These are phyloP conservation scores for Drosophila diplacantha DNA, from an alignment of 2,888 invertebrate genomes.

Conservation along the genomic window DNA sequence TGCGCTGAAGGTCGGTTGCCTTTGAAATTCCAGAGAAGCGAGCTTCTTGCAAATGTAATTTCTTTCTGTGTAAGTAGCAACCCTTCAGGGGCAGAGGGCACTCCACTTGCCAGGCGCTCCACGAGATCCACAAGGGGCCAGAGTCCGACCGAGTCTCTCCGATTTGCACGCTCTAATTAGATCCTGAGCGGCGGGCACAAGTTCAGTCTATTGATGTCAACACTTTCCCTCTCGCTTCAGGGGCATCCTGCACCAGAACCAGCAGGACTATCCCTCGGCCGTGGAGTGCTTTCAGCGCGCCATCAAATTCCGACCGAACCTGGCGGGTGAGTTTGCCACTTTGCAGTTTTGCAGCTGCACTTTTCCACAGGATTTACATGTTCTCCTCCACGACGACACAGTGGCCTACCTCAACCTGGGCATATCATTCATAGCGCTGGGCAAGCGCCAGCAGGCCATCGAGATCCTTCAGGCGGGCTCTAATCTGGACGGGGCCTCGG, in stretches of 20 bases:
- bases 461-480: conserved; percentile 89
- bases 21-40: background rate
- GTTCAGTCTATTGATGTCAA: conserved; percentile 63
- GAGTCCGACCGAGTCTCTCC: conserved; percentile 11
- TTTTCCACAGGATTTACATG: background rate
- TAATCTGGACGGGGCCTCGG: conserved; percentile 87
- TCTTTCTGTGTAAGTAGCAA: conserved; percentile 14
- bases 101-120: conserved; percentile 46
- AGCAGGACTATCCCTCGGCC: conserved; percentile 91
- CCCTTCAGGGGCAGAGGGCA: conserved; percentile 7
- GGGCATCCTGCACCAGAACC: conserved; percentile 93
- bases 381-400: conserved; percentile 79
- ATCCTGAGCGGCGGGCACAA: conserved; percentile 53
- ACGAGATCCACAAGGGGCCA: conserved; percentile 42
- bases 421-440: conserved; percentile 89
- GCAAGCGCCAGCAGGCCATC: conserved; percentile 91
- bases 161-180: conserved; percentile 56
- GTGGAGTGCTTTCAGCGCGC: conserved; percentile 94
- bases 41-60: background rate
- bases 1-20: background rate
- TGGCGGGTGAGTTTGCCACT: conserved; percentile 79
- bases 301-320: conserved; percentile 89
- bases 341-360: too few relatives aligned
- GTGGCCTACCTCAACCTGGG: conserved; percentile 94
- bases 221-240: conserved; percentile 79